Conservation (phyloP, 2,113 vertebrate genomes). For the Notechis scutatus region DNA sequence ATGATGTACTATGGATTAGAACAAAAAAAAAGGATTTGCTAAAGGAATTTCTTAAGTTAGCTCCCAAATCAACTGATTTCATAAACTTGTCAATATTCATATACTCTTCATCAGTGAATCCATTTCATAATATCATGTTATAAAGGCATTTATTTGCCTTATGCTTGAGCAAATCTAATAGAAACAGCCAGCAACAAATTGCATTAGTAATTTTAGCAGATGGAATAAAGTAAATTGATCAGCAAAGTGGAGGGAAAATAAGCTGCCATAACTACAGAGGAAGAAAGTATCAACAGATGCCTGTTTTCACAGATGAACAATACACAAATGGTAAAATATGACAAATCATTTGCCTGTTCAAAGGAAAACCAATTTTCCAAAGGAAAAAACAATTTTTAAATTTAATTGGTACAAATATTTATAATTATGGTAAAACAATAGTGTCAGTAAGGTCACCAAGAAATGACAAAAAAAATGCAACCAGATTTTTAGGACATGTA, state of each 20-base stretch:
- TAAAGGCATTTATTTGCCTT: neutral
- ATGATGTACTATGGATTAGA: neutral
- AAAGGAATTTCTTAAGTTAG: neutral
- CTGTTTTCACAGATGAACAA: constrained; percentile 6
- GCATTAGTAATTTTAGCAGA: neutral
- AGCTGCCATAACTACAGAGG: neutral
- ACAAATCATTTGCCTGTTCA: neutral
- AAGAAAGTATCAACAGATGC: neutral
- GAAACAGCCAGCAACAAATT: neutral
- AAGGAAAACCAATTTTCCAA: neutral
- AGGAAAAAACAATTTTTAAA: fast-evolving
- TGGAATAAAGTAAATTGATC: constrained; percentile 4
- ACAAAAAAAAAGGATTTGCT: neutral
- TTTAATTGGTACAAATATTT: neutral
- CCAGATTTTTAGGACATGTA: constrained; percentile 43
- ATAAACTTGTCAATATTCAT: neutral
- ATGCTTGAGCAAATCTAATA: neutral
- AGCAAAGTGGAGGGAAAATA: constrained; percentile 1
- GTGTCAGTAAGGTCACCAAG: neutral
- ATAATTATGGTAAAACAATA: neutral
- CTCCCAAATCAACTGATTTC: neutral
- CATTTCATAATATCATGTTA: neutral
- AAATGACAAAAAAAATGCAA: constrained; percentile 24
- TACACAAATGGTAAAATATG: neutral
- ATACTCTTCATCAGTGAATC: neutral